Conservation (phyloP, 1,140 invertebrate species). For the Bombus confusus region DNA sequence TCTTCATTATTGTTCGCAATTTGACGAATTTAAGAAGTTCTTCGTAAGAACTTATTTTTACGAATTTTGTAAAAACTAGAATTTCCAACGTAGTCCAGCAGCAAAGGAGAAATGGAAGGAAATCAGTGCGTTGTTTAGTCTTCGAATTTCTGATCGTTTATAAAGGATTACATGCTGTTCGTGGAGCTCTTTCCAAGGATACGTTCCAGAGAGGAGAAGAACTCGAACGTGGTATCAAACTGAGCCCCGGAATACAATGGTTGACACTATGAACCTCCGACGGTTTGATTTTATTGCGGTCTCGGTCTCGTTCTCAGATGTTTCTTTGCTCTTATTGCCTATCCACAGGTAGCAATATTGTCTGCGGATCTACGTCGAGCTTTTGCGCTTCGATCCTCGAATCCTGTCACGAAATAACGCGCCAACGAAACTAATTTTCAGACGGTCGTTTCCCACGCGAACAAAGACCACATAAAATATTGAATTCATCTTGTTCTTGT, state of each 20-base stretch:
- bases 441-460: not conserved
- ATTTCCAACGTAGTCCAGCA: not conserved
- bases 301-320: conserved; percentile 30
- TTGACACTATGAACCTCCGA: conserved; percentile 61
- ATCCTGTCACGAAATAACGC: not conserved
- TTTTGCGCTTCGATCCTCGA: conserved; percentile 1
- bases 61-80: not conserved
- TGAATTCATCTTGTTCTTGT: not conserved
- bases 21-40: too few species aligned
- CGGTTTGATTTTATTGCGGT: conserved; percentile 64
- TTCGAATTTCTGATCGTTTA: not conserved
- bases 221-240: conserved; percentile 31
- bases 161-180: conserved; percentile 19
- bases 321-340: conserved; percentile 48
- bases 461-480: not conserved
- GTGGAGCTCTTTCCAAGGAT: not conserved
- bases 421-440: conserved; percentile 12
- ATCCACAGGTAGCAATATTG: conserved; percentile 52
- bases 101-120: not conserved
- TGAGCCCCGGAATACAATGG: conserved; percentile 60
- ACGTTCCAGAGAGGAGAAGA: conserved; percentile 6
- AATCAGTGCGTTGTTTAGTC: conserved; percentile 7
- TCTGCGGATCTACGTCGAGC: conserved; percentile 7
- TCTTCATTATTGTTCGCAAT: too few species aligned
- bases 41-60: too few species aligned